A percentile compares a stretch with the other conserved stretches of the same genome.
These are phyloP conservation scores for Amphipyra tragopoginis DNA, from an alignment of 2,888 invertebrate genomes.

Conservation along the genomic window DNA sequence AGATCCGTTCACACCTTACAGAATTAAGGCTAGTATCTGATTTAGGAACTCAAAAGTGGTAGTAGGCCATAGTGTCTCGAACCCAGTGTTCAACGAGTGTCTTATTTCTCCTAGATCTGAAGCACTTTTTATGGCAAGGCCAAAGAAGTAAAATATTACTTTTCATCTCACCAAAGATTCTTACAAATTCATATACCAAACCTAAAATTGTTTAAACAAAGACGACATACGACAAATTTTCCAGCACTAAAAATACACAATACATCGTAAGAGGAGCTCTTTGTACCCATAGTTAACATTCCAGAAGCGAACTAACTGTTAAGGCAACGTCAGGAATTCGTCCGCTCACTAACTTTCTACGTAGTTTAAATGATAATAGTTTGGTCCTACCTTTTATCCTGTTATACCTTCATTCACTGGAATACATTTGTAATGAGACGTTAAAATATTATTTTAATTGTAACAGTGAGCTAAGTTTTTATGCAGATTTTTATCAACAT, in stretches of 20 bases:
- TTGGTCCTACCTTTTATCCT: slow-evolving; percentile 40
- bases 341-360: slow-evolving; percentile 61
- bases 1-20: no score
- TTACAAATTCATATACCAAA: slow-evolving; percentile 6
- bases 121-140: no score
- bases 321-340: slow-evolving; percentile 46
- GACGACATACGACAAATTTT: slow-evolving; percentile 43
- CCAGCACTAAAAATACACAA: slow-evolving; percentile 44
- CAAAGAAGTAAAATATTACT: no score
- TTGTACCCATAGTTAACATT: slow-evolving; percentile 75
- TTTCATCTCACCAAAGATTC: no score
- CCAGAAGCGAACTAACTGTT: slow-evolving; percentile 48
- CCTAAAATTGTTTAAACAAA: slow-evolving; percentile 30
- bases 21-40: no score
- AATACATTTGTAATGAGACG: slow-evolving; percentile 31
- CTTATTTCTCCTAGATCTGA: no score
- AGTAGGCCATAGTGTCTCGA: no score
- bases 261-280: slow-evolving; percentile 47
- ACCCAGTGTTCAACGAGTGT: no score
- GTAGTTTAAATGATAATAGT: slow-evolving; percentile 67
- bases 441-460: slow-evolving; percentile 20
- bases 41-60: no score
- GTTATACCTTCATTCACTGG: slow-evolving; percentile 42
- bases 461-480: no score
- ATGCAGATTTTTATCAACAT: slow-evolving; percentile 8